A percentile compares a stretch with the other conserved stretches of the same genome.
phyloP scores from a whole-genome alignment of 2,113 vertebrate species.

The Megaceryle maxima region DNA sequence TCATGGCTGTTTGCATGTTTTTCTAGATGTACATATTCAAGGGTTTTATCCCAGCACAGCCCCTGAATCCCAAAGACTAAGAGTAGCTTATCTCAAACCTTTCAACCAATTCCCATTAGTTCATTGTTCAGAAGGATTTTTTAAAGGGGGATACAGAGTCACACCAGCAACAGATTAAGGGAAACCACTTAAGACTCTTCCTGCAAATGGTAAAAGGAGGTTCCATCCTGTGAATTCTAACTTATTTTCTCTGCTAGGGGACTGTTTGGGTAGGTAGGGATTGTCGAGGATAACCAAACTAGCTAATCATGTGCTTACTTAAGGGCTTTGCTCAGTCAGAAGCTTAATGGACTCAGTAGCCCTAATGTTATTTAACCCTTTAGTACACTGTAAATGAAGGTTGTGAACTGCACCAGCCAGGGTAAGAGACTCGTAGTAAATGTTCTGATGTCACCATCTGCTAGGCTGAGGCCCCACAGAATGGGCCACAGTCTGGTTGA shows the following conservation, averaged over 20 bases:
- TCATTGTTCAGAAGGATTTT: background rate
- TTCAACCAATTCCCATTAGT: background rate
- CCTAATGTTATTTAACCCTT: background rate
- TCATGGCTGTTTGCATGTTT: background rate
- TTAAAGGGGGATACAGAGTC: background rate
- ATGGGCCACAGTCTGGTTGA: background rate
- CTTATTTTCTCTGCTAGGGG: background rate
- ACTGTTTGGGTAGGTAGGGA: background rate
- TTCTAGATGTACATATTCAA: background rate
- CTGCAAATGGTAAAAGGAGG: background rate
- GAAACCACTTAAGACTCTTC: background rate
- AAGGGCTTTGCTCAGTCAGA: background rate
- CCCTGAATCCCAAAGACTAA: background rate
- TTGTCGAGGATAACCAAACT: background rate
- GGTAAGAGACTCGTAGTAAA: background rate
- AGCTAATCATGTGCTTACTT: background rate
- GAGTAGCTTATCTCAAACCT: background rate
- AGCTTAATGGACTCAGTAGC: background rate
- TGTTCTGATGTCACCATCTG: background rate
- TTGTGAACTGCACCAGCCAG: background rate
- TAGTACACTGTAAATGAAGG: background rate
- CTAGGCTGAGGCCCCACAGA: background rate
- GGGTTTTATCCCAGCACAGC: background rate
- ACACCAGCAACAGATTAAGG: background rate
- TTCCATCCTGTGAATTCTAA: background rate